A percentile compares a stretch with the other conserved stretches of the same genome.
phyloP scores from a whole-genome alignment of 2,888 invertebrate genomes.

The Diarsia mendica region DNA sequence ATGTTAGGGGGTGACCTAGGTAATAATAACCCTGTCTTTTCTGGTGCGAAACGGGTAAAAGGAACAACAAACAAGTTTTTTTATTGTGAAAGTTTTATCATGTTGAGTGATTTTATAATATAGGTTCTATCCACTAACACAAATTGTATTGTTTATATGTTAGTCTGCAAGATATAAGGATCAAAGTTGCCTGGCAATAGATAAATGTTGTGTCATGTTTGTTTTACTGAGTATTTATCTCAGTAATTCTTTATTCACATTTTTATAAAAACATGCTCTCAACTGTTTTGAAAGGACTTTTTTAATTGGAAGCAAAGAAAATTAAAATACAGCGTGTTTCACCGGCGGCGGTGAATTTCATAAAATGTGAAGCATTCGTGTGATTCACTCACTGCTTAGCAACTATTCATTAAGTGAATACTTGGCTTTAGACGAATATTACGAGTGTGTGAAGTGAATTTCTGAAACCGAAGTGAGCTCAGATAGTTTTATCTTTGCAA shows the following conservation, averaged over 20 bases:
- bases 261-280: neutral
- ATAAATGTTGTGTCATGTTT: neutral
- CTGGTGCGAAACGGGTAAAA: neutral
- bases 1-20: constrained; percentile 8
- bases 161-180: no score
- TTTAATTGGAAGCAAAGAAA: constrained; percentile 45
- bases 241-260: neutral
- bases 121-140: no score
- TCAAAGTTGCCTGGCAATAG: no score
- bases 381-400: constrained; percentile 41
- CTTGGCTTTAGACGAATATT: constrained; percentile 22
- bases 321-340: constrained; percentile 33
- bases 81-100: neutral
- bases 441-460: constrained; percentile 29
- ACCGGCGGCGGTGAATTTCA: constrained; percentile 31
- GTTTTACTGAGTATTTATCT: neutral
- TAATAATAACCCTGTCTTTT: constrained; percentile 34
- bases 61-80: neutral
- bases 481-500: constrained; percentile 6
- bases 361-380: constrained; percentile 51
- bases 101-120: no score
- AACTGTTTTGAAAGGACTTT: constrained; percentile 16
- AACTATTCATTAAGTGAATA: constrained; percentile 61
- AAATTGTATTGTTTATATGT: no score
- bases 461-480: constrained; percentile 26